Evolutionary conservation across 2,113 vertebrate species (phyloP).

Genomic region (Poecilia latipinna): DNA sequence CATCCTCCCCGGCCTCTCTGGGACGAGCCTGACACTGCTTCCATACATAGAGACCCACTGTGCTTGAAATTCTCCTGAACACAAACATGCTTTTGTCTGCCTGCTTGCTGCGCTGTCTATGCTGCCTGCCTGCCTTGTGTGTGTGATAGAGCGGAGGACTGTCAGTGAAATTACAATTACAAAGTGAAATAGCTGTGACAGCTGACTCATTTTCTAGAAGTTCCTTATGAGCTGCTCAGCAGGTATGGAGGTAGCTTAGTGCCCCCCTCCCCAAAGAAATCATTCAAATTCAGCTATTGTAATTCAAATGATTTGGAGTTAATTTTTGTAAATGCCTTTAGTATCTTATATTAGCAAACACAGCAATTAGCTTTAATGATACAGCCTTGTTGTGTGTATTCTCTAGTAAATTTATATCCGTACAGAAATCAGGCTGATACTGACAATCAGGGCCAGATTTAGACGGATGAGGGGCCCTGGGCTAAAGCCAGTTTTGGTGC

Average conservation of each 20-base stretch:
- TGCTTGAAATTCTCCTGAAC: constrained; percentile 77
- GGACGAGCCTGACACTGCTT: constrained; percentile 72
- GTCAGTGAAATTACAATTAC: constrained; percentile 18
- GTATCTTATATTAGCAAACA: too few species aligned
- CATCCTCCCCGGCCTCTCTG: constrained; percentile 15
- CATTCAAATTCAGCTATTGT: too few species aligned
- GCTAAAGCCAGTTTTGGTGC: too few species aligned
- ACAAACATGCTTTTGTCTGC: constrained; percentile 78
- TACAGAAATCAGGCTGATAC: too few species aligned
- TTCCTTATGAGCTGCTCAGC: constrained; percentile 16
- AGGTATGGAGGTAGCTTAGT: background rate
- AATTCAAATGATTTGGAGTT: too few species aligned
- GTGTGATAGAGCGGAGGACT: constrained; percentile 9
- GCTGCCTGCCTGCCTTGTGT: constrained; percentile 39
- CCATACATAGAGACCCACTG: constrained; percentile 75
- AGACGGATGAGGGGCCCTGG: too few species aligned
- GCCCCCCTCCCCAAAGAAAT: background rate
- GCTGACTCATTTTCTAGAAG: background rate
- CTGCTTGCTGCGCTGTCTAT: constrained; percentile 44
- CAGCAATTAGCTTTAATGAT: too few species aligned
- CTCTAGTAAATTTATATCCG: too few species aligned
- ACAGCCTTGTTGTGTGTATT: too few species aligned
- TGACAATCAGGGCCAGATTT: too few species aligned
- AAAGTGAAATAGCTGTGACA: constrained; percentile 9
- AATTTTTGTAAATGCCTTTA: too few species aligned